Base-by-base conservation (phyloP, 2,888 invertebrate genomes). In the Watsonalla binaria region DNA sequence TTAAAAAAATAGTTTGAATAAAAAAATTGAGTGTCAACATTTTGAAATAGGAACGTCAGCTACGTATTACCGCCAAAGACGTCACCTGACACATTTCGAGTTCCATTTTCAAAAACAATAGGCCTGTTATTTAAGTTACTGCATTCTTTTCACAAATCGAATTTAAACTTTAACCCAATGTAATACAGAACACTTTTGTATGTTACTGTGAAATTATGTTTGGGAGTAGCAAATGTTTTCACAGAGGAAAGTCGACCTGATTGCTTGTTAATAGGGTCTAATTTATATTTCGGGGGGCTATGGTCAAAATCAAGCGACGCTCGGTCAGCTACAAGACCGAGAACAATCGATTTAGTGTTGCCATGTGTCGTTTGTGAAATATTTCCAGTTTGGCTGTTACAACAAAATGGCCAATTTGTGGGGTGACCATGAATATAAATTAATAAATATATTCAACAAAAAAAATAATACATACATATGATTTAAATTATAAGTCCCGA, bases 291-390 rank as follows among this genome's bases (percentile, higher is more conserved):
- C 4, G 5, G 11, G 24, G 51, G 24, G 46, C 46, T 24, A 49
- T 53, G 45, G 49, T 54, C 56, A 57, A 52, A 54, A 59, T 54
- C 65, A 65, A 66, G 66, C 71, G 66, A 70, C 62, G 69, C 67
- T 64, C 56, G 53, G 58, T 54, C 59, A 53, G 51, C 56, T 58
- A 70, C 60, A 63, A 65, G 66, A 62, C 65, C 63, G 55, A 54
- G 66, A 76, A 77, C 78, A 79, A 76, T 76, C 59, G 63, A 39
- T 61, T 59, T 57, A 63, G 68, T 73, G 69, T 73, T 72, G 63
- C 65, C 64, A 57, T 56, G 62, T 37, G 49, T 49, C 49, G 49
- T 60, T 62, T 59, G 59, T 57, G 62, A 72, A 73, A 68, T 65
- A 58, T 65, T 68, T 59, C 54, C 56, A 50, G 56, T 72, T 70